These are phyloP conservation scores for Plebejus argus DNA, from an alignment of 2,888 invertebrate species.

Conservation along the genomic window DNA sequence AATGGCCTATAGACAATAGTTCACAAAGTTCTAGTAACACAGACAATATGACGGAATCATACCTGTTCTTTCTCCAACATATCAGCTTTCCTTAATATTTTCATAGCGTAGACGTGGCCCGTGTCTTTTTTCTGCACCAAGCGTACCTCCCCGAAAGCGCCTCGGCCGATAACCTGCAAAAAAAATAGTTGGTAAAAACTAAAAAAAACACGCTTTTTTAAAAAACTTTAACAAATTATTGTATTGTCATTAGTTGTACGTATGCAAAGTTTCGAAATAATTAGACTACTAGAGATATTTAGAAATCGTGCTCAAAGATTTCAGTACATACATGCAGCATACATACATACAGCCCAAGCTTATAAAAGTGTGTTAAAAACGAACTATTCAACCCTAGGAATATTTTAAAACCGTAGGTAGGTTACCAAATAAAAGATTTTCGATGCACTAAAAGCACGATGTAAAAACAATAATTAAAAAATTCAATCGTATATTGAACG, in stretches of 20 bases:
- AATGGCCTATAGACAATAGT: too few species aligned
- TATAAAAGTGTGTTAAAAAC: too few species aligned
- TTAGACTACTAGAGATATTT: too few species aligned
- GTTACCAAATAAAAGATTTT: not conserved
- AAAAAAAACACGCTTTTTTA: too few species aligned
- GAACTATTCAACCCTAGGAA: not conserved
- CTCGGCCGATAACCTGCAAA: conserved; percentile 87
- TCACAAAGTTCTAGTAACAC: too few species aligned
- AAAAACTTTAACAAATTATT: too few species aligned
- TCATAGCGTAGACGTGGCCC: conserved; percentile 99
- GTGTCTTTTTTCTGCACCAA: conserved; percentile 99
- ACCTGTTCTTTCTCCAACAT: conserved; percentile 99
- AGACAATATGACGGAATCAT: conserved; percentile 22
- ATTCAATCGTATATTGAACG: not conserved
- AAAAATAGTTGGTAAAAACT: not conserved
- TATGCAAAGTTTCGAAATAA: too few species aligned
- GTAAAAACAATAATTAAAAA: not conserved
- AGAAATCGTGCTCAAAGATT: too few species aligned
- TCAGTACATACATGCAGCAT: too few species aligned
- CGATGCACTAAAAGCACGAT: not conserved
- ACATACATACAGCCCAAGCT: too few species aligned
- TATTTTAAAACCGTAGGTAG: not conserved
- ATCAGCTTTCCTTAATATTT: conserved; percentile 98
- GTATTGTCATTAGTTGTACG: too few species aligned
- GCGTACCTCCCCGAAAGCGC: conserved; percentile 96